Percentiles rank a stretch among this genome's conserved stretches.
phyloP scores from a whole-genome alignment of 2,113 vertebrate genomes.

The Proteles cristata region DNA sequence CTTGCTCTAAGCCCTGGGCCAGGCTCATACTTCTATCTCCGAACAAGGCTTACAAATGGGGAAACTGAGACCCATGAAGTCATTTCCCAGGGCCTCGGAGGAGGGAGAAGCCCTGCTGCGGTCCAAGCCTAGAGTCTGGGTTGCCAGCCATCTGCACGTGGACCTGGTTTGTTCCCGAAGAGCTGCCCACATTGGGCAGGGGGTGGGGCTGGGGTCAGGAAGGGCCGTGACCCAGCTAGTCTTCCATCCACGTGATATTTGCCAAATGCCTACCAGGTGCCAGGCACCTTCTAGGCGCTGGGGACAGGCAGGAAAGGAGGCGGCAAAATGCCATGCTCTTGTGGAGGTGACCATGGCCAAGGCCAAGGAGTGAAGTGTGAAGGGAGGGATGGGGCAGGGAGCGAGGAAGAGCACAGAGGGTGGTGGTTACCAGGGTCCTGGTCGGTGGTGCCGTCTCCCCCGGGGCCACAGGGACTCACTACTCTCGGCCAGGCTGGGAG shows the following conservation, averaged over 20 bases:
- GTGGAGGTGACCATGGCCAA: background rate
- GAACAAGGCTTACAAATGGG: background rate
- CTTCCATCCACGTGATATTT: fast-evolving
- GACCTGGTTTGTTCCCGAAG: background rate
- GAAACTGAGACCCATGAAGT: background rate
- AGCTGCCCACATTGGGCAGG: background rate
- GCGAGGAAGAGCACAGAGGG: background rate
- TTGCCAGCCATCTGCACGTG: background rate
- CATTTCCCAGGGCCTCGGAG: background rate
- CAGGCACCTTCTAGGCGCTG: background rate
- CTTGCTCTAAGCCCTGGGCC: background rate
- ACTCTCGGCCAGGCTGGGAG: background rate
- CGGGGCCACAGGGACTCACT: background rate
- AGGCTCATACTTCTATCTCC: background rate
- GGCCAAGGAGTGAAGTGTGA: background rate
- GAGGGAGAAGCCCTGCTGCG: fast-evolving
- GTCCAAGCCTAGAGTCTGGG: background rate
- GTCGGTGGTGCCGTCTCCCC: background rate
- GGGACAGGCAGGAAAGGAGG: background rate
- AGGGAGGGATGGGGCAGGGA: background rate
- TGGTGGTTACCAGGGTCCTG: too few relatives aligned
- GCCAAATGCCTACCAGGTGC: background rate
- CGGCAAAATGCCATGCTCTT: background rate
- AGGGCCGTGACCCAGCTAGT: too few relatives aligned
- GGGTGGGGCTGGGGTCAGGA: background rate